These are phyloP conservation scores for Sander lucioperca DNA, from an alignment of 2,113 vertebrate species.

Conservation along the genomic window DNA sequence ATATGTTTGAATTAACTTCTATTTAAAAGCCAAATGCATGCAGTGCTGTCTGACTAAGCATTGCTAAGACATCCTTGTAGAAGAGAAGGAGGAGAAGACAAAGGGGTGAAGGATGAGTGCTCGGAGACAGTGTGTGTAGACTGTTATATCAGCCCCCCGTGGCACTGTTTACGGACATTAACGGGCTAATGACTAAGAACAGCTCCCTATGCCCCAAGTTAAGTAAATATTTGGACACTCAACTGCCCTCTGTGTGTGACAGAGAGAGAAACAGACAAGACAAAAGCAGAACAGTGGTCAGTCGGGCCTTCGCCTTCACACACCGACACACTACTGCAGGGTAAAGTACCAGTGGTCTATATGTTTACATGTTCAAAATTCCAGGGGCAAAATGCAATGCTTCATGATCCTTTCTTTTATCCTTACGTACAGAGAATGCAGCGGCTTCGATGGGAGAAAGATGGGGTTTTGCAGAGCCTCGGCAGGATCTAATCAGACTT, in stretches of 20 bases:
- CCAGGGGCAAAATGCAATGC: slow-evolving; percentile 26
- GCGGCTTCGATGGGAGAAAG: slow-evolving; percentile 26
- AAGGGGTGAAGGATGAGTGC: slow-evolving; percentile 42
- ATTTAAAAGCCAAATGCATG: slow-evolving; percentile 32
- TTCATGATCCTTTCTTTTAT: slow-evolving; percentile 22
- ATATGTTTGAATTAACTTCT: slow-evolving; percentile 42
- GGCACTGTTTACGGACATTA: slow-evolving; percentile 83
- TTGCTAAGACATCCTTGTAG: slow-evolving; percentile 2
- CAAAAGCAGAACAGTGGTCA: slow-evolving; percentile 50
- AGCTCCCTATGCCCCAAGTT: slow-evolving; percentile 72
- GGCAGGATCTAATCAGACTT: slow-evolving; percentile 73
- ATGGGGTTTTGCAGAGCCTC: slow-evolving; percentile 45
- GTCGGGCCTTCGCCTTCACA: slow-evolving; percentile 34
- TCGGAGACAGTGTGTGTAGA: slow-evolving; percentile 62
- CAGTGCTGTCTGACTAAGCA: slow-evolving; percentile 29
- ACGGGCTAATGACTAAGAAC: slow-evolving; percentile 78
- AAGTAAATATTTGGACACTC: slow-evolving; percentile 84
- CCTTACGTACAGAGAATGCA: slow-evolving; percentile 22
- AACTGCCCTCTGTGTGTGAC: slow-evolving; percentile 68
- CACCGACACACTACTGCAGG: slow-evolving; percentile 36
- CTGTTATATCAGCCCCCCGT: slow-evolving; percentile 74
- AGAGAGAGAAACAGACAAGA: slow-evolving; percentile 61
- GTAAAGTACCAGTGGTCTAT: slow-evolving; percentile 38
- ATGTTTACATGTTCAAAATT: slow-evolving; percentile 50
- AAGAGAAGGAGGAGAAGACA: slow-evolving; percentile 35